Evolutionary conservation across 2,113 vertebrate genomes (phyloP).

Genomic region (Callorhinus ursinus): DNA sequence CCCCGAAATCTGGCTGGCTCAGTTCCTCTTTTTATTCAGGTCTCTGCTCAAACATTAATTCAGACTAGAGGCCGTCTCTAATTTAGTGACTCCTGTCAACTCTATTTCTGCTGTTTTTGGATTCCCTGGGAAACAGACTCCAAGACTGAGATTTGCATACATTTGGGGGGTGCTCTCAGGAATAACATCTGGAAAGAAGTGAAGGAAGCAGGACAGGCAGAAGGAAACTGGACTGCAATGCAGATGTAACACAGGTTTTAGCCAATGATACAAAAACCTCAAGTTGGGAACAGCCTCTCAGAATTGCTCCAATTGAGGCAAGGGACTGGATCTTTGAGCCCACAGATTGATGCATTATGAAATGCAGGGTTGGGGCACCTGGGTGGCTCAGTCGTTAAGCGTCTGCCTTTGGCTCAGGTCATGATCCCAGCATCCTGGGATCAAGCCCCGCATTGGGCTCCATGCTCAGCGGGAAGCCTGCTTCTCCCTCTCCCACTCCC

Average conservation of each 20-base stretch:
- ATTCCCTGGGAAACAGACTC: background rate
- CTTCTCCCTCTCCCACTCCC: too few species aligned
- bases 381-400: too few species aligned
- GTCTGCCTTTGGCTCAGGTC: too few species aligned
- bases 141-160: background rate
- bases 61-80: background rate
- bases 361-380: background rate
- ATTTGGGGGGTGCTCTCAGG: background rate
- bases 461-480: too few species aligned
- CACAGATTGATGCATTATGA: background rate
- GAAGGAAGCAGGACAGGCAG: background rate
- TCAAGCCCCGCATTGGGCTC: too few species aligned
- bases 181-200: background rate
- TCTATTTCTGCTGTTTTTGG: background rate
- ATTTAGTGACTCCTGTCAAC: background rate
- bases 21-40: background rate
- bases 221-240: background rate
- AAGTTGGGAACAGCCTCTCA: background rate
- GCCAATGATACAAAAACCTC: background rate
- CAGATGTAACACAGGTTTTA: background rate
- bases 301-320: background rate
- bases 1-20: background rate
- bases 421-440: too few species aligned
- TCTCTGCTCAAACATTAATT: background rate
- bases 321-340: background rate